These are phyloP conservation scores for Pterois miles DNA, from an alignment of 2,797 vertebrate species.

Conservation along the genomic window DNA sequence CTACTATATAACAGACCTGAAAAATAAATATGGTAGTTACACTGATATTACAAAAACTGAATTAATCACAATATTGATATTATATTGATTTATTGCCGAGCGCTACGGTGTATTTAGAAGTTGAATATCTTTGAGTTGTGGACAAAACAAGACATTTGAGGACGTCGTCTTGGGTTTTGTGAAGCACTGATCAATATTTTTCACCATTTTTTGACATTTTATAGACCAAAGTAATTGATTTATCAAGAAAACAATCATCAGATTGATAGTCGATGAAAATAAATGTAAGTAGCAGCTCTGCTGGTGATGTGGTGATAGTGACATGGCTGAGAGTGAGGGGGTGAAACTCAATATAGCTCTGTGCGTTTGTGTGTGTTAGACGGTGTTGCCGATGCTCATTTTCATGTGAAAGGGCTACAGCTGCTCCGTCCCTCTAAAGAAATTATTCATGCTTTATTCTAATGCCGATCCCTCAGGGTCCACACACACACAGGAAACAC, in stretches of 20 bases:
- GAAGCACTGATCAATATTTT: too few species aligned
- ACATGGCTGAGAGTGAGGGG: neutral
- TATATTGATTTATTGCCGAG: too few species aligned
- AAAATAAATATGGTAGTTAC: neutral
- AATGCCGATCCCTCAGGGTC: conserved; percentile 36
- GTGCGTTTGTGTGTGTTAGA: conserved; percentile 19
- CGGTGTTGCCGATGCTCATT: conserved; percentile 66
- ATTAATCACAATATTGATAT: neutral
- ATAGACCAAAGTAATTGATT: too few species aligned
- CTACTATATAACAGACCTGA: too few species aligned
- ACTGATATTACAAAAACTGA: neutral
- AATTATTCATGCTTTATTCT: conserved; percentile 78
- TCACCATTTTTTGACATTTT: too few species aligned
- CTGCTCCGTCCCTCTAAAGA: conserved; percentile 74
- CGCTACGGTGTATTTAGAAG: too few species aligned
- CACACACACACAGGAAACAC: neutral
- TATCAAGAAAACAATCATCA: too few species aligned
- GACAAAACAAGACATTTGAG: too few species aligned
- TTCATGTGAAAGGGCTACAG: conserved; percentile 82
- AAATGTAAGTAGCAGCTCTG: neutral
- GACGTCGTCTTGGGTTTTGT: too few species aligned
- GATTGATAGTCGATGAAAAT: too few species aligned
- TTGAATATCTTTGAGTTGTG: too few species aligned
- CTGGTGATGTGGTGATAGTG: too few species aligned
- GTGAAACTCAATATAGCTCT: conserved; percentile 4